phyloP scores from a whole-genome alignment of 2,113 vertebrate genomes.

The Anoura caudifer region DNA sequence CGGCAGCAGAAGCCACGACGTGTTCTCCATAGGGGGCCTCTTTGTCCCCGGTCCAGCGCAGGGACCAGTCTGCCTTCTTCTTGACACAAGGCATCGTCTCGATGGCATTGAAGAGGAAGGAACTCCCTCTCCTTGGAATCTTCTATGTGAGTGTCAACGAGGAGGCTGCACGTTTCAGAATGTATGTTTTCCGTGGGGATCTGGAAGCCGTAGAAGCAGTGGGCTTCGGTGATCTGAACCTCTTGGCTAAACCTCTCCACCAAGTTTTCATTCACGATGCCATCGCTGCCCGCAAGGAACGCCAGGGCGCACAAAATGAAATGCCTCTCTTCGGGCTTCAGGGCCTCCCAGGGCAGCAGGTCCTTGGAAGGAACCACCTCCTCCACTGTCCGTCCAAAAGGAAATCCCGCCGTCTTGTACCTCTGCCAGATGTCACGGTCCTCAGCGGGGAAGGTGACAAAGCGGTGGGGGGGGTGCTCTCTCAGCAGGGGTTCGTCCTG shows the following conservation, averaged over 20 bases:
- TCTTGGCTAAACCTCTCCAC: slow-evolving; percentile 98
- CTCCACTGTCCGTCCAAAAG: no score
- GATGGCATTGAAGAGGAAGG: slow-evolving; percentile 96
- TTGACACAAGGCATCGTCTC: slow-evolving; percentile 96
- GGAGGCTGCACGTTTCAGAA: slow-evolving; percentile 99
- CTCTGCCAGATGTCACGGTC: no score
- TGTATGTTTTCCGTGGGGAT: slow-evolving; percentile 99
- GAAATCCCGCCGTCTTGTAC: no score
- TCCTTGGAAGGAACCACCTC: no score
- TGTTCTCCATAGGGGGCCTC: slow-evolving; percentile 91
- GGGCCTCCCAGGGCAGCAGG: no score
- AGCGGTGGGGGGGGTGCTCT: no score
- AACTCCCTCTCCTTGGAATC: slow-evolving; percentile 91
- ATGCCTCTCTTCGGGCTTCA: no score
- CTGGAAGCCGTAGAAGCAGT: slow-evolving; percentile 99
- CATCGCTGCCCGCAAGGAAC: no score
- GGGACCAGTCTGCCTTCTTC: slow-evolving; percentile 98
- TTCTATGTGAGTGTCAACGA: slow-evolving; percentile 97
- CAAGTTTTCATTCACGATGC: no score
- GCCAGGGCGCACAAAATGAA: no score
- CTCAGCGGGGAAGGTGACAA: no score
- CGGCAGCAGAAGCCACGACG: slow-evolving; percentile 95
- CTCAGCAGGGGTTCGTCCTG: no score
- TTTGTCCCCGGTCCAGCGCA: slow-evolving; percentile 96
- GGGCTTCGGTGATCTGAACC: slow-evolving; percentile 95